Evolutionary conservation across 2,888 invertebrate genomes (phyloP).

Genomic region (Lysandra bellargus): DNA sequence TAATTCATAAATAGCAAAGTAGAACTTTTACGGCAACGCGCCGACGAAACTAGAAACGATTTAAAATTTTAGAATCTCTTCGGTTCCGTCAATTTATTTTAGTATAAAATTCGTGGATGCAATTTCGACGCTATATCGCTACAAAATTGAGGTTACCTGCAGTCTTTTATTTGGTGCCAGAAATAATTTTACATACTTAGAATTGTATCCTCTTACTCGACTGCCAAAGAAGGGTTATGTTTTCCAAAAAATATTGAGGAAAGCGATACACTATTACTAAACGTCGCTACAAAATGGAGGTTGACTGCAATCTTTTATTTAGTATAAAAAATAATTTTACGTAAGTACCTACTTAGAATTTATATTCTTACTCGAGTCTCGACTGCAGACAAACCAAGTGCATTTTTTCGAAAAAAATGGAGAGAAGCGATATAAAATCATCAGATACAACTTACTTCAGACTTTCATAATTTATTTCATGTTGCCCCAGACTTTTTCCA

Average conservation of each 20-base stretch:
- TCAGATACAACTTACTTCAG: not conserved
- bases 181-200: conserved; percentile 3
- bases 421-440: not conserved
- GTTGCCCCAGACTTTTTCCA: not conserved
- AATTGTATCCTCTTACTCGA: not conserved
- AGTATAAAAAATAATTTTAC: no score
- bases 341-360: no score
- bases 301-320: no score
- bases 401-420: no score
- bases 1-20: not conserved
- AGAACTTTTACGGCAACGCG: conserved; percentile 6
- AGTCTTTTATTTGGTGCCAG: conserved; percentile 12
- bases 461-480: not conserved
- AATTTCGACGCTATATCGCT: conserved; percentile 39
- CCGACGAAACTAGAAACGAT: conserved; percentile 50
- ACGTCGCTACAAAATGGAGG: no score
- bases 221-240: no score
- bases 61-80: conserved; percentile 55
- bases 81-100: conserved; percentile 50
- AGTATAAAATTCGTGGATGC: conserved; percentile 54
- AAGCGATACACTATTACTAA: no score
- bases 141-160: not conserved
- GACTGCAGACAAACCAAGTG: not conserved
- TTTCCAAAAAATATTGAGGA: no score
- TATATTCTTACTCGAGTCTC: not conserved